Base-by-base conservation (phyloP, 2,888 invertebrate genomes). In the Drosophila tanythrix region DNA sequence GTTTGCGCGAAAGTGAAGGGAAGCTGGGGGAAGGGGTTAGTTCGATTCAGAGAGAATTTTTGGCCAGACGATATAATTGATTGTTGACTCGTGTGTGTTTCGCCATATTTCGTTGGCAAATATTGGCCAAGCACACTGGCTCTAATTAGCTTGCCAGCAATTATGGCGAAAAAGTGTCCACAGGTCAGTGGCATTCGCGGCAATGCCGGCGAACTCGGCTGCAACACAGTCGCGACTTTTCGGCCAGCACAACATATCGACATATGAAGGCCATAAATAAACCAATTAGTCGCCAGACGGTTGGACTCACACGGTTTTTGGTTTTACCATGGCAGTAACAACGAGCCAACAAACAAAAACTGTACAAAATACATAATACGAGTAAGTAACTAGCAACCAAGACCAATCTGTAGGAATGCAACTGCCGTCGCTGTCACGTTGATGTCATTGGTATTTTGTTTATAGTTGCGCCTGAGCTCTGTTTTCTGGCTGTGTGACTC, bases 261-360 rank as follows among this genome's bases (percentile, higher is more conserved):
- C 6, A 36, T 27, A 35, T 56, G 71, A 71, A 82, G 75, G 60
- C 75, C 80, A 79, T 74, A 81, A 81, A 77, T 81, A 81, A 81
- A 83, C 81, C 83, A 81, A 81, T 81, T 83, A 81, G 77, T 81
- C 76, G 72, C 64, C 70, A 68, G 65, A 51, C 76, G 21, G n/a
- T 38, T 27, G 25, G 27, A 51, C 74, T 71, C 52, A 55, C 31
- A 55, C 36, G 29, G 38, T 8, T 52, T 13, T 43, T 36, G 11
- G 46, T 15, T 21, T 27, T 3, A 11, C 52, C 46, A 65, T 29
- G n/a, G 46, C 46, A 33, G 33, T 35, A 40, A 21, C 40, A 63
- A 18, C 27, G 25, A 18, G 10, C 15, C 36, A 27, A 35, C 21
- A 25, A 13, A n/a, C 27, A 50, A 64, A 35, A 33, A 40, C n/a